Evolutionary conservation across 2,888 invertebrate species (phyloP).

Genomic region (Sicus ferrugineus): DNA sequence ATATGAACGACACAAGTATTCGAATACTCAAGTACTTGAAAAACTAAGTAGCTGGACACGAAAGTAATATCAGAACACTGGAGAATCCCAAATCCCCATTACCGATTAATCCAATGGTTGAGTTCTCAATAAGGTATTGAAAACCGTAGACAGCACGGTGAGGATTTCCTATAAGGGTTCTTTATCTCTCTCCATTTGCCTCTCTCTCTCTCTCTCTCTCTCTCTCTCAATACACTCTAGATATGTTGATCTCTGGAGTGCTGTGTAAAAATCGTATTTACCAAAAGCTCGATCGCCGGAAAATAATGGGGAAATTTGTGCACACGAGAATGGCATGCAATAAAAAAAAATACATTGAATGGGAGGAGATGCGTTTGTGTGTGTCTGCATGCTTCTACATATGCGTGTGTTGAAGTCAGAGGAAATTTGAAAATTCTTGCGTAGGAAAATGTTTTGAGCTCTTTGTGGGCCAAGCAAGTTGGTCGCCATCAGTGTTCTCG

Average conservation of each 20-base stretch:
- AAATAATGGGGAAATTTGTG: constrained; percentile 52
- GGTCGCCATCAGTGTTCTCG: constrained; percentile 66
- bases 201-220: not conserved
- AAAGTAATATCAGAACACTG: no score
- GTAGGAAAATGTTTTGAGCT: constrained; percentile 52
- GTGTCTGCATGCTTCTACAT: constrained; percentile 24
- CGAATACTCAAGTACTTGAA: not conserved
- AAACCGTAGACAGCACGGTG: no score
- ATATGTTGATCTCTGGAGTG: not conserved
- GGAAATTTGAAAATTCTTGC: constrained; percentile 41
- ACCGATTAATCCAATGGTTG: no score
- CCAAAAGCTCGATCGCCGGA: constrained; percentile 29
- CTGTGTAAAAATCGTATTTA: not conserved
- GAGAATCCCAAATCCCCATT: no score
- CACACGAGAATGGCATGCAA: constrained; percentile 4
- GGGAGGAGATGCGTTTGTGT: constrained; percentile 24
- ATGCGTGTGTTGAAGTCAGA: constrained; percentile 35
- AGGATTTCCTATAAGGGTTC: no score
- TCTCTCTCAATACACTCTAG: not conserved
- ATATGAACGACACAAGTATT: not conserved
- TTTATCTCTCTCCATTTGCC: no score
- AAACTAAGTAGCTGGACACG: no score
- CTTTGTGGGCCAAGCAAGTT: constrained; percentile 60
- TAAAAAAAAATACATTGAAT: not conserved
- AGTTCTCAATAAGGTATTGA: no score